These are phyloP conservation scores for Bombycilla garrulus DNA, from an alignment of 2,113 vertebrate genomes.

Conservation along the genomic window DNA sequence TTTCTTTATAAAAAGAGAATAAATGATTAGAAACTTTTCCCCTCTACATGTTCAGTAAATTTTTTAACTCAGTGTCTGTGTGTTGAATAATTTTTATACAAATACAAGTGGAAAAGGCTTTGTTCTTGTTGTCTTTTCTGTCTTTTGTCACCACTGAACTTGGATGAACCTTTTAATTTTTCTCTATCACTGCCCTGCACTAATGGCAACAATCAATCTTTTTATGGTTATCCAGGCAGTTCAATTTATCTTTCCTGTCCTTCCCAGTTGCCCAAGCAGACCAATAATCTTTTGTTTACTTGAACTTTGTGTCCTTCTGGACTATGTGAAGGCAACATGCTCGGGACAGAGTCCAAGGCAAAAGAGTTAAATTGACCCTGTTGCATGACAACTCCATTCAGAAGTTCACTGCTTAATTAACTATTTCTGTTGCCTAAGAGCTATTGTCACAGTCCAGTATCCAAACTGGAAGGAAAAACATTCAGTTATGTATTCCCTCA, in stretches of 20 bases:
- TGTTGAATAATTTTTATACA: background rate
- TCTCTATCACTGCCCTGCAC: background rate
- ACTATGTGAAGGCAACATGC: background rate
- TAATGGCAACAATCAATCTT: background rate
- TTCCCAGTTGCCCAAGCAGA: background rate
- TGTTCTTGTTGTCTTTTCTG: background rate
- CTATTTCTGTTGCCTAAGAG: background rate
- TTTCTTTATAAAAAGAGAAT: background rate
- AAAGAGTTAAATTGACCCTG: constrained; percentile 60
- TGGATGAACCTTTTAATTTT: background rate
- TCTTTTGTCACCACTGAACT: background rate
- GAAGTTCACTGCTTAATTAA: background rate
- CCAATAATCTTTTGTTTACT: constrained; percentile 46
- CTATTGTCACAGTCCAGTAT: background rate
- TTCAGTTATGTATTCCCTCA: background rate
- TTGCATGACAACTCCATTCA: constrained; percentile 35
- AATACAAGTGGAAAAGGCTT: background rate
- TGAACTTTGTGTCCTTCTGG: constrained; percentile 36
- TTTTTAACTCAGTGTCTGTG: background rate
- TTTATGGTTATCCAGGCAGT: background rate
- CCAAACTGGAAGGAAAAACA: background rate
- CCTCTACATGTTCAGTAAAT: background rate
- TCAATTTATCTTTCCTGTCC: constrained; percentile 15
- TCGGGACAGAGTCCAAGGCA: constrained; percentile 61
- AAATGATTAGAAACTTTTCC: background rate